Percentiles rank a stretch among this genome's conserved stretches.
These are phyloP conservation scores for Caiman crocodilus DNA, from an alignment of 2,797 vertebrate genomes.

Conservation along the genomic window DNA sequence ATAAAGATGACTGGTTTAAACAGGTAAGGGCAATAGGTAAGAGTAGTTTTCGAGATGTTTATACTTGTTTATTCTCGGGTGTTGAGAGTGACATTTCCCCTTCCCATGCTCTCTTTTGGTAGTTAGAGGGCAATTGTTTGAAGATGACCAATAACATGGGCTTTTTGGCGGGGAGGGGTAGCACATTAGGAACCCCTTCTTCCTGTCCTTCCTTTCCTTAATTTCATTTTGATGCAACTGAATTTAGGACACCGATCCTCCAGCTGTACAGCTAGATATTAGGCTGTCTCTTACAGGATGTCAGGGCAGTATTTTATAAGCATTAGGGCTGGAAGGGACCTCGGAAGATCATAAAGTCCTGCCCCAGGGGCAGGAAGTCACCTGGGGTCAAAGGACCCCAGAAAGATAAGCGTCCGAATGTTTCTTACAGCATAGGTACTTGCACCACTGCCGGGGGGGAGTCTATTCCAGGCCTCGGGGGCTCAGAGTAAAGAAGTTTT, in stretches of 20 bases:
- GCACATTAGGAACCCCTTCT: fast-evolving
- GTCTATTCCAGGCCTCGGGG: no score
- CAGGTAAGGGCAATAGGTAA: neutral
- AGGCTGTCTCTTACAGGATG: neutral
- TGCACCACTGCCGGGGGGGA: no score
- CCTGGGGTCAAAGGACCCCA: no score
- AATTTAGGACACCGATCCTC: neutral
- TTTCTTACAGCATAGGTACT: no score
- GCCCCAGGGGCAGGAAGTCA: no score
- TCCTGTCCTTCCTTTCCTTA: neutral
- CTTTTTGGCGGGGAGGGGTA: neutral
- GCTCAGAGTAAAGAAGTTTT: no score
- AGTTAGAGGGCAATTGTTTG: neutral
- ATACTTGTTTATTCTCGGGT: neutral
- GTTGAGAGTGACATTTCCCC: neutral
- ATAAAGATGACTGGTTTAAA: neutral
- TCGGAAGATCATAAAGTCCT: no score
- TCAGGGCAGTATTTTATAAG: neutral
- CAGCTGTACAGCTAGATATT: constrained; percentile 13
- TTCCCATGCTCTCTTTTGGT: fast-evolving
- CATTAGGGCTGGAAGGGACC: no score
- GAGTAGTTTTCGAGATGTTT: neutral
- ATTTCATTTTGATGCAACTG: neutral
- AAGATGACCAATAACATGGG: fast-evolving
- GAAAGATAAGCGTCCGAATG: no score